A percentile compares a stretch with the other conserved stretches of the same genome.
Evolutionary conservation across 2,888 invertebrate genomes (phyloP).

Genomic region (Drosophila neonasuta): DNA sequence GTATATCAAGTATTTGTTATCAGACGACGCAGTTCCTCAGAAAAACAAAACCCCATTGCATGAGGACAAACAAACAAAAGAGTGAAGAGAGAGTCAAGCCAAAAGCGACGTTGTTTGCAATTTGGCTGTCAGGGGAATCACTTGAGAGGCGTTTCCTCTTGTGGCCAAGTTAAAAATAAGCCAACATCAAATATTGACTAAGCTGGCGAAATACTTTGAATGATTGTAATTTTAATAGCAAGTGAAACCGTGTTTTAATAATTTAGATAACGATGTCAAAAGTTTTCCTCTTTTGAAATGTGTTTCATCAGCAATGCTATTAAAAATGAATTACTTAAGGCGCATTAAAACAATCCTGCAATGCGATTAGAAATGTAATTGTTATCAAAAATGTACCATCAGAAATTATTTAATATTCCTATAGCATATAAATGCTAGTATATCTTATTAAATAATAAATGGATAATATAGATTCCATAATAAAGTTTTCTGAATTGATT

Average conservation of each 20-base stretch:
- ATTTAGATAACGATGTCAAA: neutral
- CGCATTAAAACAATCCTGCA: neutral
- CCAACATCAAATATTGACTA: slow-evolving; percentile 34
- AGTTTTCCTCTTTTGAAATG: neutral
- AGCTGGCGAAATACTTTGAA: slow-evolving; percentile 37
- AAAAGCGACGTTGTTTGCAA: slow-evolving; percentile 48
- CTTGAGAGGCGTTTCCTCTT: slow-evolving; percentile 39
- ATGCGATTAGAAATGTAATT: neutral
- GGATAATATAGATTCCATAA: too few species aligned
- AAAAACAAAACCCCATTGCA: slow-evolving; percentile 50
- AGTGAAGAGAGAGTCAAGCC: neutral
- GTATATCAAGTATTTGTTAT: slow-evolving; percentile 42
- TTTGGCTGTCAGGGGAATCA: slow-evolving; percentile 51
- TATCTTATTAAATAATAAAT: too few species aligned
- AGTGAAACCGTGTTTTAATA: slow-evolving; percentile 1
- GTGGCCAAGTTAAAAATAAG: slow-evolving; percentile 33
- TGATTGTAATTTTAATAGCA: neutral
- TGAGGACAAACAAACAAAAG: neutral
- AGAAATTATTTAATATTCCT: too few species aligned
- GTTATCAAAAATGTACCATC: neutral
- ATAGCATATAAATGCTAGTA: too few species aligned
- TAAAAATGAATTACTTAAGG: neutral
- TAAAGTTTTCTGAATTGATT: too few species aligned
- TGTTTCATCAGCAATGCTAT: neutral
- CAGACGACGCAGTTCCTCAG: slow-evolving; percentile 56